phyloP scores from a whole-genome alignment of 2,797 vertebrate genomes.

The Dromococcyx pavoninus region DNA sequence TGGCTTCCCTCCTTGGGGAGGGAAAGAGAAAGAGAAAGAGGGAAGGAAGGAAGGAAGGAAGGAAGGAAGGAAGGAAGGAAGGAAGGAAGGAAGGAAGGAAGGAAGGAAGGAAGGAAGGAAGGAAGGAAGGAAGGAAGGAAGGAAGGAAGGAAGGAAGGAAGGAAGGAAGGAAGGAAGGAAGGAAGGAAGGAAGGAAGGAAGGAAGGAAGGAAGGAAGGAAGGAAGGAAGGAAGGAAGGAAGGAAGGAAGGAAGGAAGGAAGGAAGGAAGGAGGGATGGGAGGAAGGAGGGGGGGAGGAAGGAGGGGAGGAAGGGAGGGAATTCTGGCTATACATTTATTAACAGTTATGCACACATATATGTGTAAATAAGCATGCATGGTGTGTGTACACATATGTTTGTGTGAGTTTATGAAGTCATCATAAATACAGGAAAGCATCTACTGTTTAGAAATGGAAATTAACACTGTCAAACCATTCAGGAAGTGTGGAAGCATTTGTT shows the following conservation, averaged over 20 bases:
- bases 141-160: no score
- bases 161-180: no score
- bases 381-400: neutral
- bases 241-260: neutral
- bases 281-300: no score
- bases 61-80: neutral
- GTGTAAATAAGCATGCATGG: neutral
- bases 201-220: no score
- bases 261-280: neutral
- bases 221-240: neutral
- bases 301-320: neutral
- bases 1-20: no score
- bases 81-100: no score
- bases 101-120: no score
- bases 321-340: no score
- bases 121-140: neutral
- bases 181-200: rapidly evolving
- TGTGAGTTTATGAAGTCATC: neutral
- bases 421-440: neutral
- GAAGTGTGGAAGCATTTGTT: constrained; percentile 18
- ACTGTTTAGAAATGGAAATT: constrained; percentile 8
- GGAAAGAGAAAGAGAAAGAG: no score
- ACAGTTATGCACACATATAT: rapidly evolving
- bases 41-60: neutral
- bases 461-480: neutral